Base-by-base conservation (phyloP, 35 echinoderm and acorn worm genomes). In the Apostichopus parvimensis region DNA sequence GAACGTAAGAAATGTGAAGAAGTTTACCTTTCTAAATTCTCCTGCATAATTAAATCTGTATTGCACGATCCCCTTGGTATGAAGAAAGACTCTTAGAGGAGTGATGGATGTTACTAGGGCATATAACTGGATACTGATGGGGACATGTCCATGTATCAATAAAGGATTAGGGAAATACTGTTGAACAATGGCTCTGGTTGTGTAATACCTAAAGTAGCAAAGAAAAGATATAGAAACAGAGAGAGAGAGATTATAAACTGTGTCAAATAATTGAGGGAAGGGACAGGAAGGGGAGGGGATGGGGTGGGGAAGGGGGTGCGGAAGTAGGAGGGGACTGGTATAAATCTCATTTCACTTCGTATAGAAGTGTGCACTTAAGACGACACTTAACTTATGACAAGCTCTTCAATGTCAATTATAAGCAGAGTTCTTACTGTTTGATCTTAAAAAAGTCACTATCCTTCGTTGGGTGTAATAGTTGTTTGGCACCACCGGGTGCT, bases 131-230 rank as follows among this genome's bases (percentile, higher is more conserved):
- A 98, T 82, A 60, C 87, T 98, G 91, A 98, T 62, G 8, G 93
- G 94, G 58, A 84, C 90, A 45, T 45, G 34, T 23, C 95, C 97
- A 52, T 94, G 92, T 18, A 98, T 61, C 8, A 98, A 61, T 6
- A 98, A 82, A 10, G 97, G 97, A 57, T 96, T 96, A 78, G 94
- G 93, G 73, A 98, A 96, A 78, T 96, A 98, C 80, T 94, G 93
- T 73, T 96, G 94, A 4, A 94, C 94, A 28, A 96, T 93, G 2
- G 94, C 94, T 56, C 91, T 98, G 14, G 94, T 87, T 54, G 57
- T 95, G 77, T 77, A 79, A 89, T 93, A 98, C 78, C 96, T 98
- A 81, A 17, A 76, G 11, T 20, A 68, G 28, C 6, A n/a, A 17
- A 92, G 23, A 62, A 87, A 17, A 5, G 22, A 66, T 13, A 68